Base-by-base conservation (phyloP, 2,113 vertebrate species). In the Gulo gulo region DNA sequence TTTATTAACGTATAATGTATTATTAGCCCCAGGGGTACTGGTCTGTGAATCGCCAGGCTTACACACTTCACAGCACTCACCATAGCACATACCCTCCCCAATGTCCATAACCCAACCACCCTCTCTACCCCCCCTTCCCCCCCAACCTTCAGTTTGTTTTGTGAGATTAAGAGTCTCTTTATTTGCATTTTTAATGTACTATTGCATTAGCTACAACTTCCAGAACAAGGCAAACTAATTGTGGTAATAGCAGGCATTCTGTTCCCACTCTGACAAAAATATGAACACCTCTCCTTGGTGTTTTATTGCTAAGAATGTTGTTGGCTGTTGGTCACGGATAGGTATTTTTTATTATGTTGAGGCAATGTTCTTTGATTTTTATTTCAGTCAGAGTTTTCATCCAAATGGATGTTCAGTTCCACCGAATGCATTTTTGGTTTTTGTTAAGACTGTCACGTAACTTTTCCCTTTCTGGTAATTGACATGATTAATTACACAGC, bases 241-340 rank as follows among this genome's bases (percentile, higher is more conserved):
- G 89, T 74, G 71, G 29, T 90, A 93, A 88, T 91, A 91, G 81
- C 34, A 94, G 80, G 71, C 63, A 82, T 67, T 36, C 39, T 92
- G 36, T 21, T 93, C 24, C 45, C 12, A 6, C 59, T 67, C 93
- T 89, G 73, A 94, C 78, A 79, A 88, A 80, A 67, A 88, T 50
- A 78, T 8, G 71, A 91, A 69, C 34, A 67, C 21, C 65, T 47
- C 76, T 93, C 4, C 14, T 5, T 92, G 11, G 39, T 83, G 83
- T 97, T 95, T 95, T 85, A 88, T 91, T 94, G 91, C 88, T 74
- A 61, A 95, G 79, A 88, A 86, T 85, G 73, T 67, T 73, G n/a
- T 57, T 63, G 80, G 50, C 36, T 93, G n/a, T 93, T 81, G 71
- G 78, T 91, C 94, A 39, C 21, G 78, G 76, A 84, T 15, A 59